phyloP scores from a whole-genome alignment of 2,113 vertebrate species.

The Mormoops blainvillei region DNA sequence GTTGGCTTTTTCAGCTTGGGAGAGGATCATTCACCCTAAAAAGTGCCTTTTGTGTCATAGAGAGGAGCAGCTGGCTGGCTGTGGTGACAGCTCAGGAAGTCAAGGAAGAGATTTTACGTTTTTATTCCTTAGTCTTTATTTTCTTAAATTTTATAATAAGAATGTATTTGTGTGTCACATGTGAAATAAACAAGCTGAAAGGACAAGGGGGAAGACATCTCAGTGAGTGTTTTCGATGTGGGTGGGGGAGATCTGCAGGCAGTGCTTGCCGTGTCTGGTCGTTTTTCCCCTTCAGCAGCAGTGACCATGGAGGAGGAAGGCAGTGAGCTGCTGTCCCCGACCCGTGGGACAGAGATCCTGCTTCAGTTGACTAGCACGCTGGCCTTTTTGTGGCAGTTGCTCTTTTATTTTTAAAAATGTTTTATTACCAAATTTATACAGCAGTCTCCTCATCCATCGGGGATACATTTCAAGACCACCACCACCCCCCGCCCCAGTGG shows the following conservation, averaged over 20 bases:
- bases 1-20: slow-evolving; percentile 44
- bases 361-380: background rate
- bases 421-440: background rate
- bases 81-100: background rate
- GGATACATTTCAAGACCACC: background rate
- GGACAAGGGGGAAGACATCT: background rate
- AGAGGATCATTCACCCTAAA: slow-evolving; percentile 4
- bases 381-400: background rate
- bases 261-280: background rate
- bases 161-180: background rate
- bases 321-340: background rate
- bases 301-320: background rate
- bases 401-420: background rate
- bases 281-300: background rate
- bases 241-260: background rate
- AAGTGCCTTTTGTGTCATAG: slow-evolving; percentile 30
- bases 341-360: background rate
- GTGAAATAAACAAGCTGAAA: background rate
- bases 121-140: background rate
- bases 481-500: too few species aligned
- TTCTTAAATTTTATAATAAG: background rate
- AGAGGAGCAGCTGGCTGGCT: background rate
- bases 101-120: background rate
- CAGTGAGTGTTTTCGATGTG: background rate
- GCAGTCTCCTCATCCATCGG: background rate